Percentiles rank a stretch among this genome's conserved stretches.
These are phyloP conservation scores for Drosophila kambysellisi DNA, from an alignment of 2,888 invertebrate genomes.

Conservation along the genomic window DNA sequence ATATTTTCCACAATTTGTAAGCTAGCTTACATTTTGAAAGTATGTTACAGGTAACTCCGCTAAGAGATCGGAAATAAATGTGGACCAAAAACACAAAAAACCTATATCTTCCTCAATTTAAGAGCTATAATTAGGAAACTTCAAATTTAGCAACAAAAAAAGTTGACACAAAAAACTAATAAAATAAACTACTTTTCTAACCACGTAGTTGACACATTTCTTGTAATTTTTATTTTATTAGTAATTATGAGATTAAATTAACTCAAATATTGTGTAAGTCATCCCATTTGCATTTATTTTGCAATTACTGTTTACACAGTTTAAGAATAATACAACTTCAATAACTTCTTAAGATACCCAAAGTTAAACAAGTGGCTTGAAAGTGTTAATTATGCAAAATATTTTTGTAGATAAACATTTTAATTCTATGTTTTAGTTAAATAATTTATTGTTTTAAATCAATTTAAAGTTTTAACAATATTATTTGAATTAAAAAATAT, in stretches of 20 bases:
- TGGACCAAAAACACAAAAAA: too few species aligned
- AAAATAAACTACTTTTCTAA: background rate
- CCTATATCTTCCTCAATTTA: too few species aligned
- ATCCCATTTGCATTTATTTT: background rate
- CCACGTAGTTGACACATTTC: background rate
- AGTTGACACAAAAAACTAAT: background rate
- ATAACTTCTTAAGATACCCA: background rate
- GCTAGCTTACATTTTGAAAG: too few species aligned
- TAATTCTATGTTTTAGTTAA: background rate
- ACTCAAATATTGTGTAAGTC: too few species aligned
- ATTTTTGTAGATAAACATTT: background rate
- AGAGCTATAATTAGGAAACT: background rate
- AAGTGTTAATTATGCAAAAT: background rate
- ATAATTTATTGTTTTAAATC: background rate
- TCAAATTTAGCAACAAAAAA: background rate
- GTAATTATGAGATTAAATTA: background rate
- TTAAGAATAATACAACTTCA: background rate
- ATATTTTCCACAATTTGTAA: too few species aligned
- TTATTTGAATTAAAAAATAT: background rate
- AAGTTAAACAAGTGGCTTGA: too few species aligned
- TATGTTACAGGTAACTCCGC: too few species aligned
- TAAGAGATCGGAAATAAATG: too few species aligned
- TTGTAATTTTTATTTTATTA: background rate
- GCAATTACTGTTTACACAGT: background rate
- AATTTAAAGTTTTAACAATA: accelerated